Conservation (phyloP, 2,797 vertebrate genomes). For the Lithobates pipiens region DNA sequence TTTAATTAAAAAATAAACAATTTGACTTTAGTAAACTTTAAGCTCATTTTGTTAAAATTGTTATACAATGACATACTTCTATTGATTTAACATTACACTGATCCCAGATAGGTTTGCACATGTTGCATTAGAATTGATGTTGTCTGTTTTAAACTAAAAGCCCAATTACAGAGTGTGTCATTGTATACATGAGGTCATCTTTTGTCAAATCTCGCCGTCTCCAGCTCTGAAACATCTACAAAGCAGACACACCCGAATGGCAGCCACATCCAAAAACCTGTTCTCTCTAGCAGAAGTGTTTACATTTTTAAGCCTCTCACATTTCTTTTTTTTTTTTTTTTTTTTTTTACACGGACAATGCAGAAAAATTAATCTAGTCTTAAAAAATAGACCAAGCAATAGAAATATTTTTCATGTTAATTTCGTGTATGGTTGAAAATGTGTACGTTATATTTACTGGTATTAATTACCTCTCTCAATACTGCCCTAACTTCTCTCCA, state of each 20-base stretch:
- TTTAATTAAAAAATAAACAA: too few relatives aligned
- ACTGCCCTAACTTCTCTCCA: too few relatives aligned
- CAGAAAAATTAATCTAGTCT: not conserved
- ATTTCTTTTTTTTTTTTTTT: too few relatives aligned
- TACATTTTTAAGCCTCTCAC: not conserved
- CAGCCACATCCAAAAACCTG: constrained; percentile 34
- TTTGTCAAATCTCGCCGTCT: constrained; percentile 23
- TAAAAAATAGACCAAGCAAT: too few relatives aligned
- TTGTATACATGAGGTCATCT: constrained; percentile 27
- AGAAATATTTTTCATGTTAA: too few relatives aligned
- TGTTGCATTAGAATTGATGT: not conserved
- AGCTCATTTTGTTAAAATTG: not conserved
- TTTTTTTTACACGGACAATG: not conserved
- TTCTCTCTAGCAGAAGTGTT: constrained; percentile 13
- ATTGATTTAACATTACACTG: not conserved
- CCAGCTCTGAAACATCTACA: not conserved
- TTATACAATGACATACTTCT: not conserved
- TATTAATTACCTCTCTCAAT: too few relatives aligned
- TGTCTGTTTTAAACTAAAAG: not conserved
- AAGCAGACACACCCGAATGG: constrained; percentile 34
- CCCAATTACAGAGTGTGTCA: constrained; percentile 7
- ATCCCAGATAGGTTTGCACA: not conserved
- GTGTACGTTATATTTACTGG: too few relatives aligned
- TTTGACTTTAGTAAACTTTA: too few relatives aligned
- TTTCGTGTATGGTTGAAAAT: too few relatives aligned